Conservation (phyloP, 2,113 vertebrate species). For the Osmerus mordax region DNA sequence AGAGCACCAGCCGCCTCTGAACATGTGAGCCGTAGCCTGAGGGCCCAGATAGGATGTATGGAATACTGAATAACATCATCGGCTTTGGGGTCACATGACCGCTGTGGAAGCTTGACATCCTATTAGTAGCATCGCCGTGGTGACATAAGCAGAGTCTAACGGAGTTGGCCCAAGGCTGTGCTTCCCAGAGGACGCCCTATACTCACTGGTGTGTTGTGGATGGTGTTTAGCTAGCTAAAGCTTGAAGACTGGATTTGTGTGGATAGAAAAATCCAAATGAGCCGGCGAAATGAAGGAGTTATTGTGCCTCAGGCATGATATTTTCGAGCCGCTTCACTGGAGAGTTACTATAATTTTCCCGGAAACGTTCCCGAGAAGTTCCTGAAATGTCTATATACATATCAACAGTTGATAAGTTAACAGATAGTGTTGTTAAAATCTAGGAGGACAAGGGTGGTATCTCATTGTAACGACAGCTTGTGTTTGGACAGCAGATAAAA, state of each 20-base stretch:
- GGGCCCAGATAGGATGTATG: conserved; percentile 26
- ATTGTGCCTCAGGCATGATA: too few relatives aligned
- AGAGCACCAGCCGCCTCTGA: too few relatives aligned
- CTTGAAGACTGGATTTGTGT: too few relatives aligned
- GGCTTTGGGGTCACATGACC: conserved; percentile 15
- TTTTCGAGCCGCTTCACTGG: too few relatives aligned
- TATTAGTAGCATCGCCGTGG: too few relatives aligned
- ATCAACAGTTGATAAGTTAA: too few relatives aligned
- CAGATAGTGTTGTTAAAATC: too few relatives aligned
- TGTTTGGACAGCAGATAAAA: not conserved
- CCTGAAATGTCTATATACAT: too few relatives aligned
- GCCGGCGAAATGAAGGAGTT: too few relatives aligned
- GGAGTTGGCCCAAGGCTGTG: not conserved
- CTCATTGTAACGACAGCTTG: conserved; percentile 3
- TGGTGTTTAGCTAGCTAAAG: too few relatives aligned
- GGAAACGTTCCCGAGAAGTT: conserved; percentile 13
- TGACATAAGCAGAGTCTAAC: not conserved
- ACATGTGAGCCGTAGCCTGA: conserved; percentile 16
- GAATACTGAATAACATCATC: not conserved
- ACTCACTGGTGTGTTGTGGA: not conserved
- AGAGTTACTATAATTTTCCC: too few relatives aligned
- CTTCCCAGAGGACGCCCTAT: not conserved
- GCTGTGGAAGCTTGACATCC: conserved; percentile 1
- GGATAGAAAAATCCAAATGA: too few relatives aligned
- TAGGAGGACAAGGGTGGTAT: conserved; percentile 4